Evolutionary conservation across 2,113 vertebrate species (phyloP), one percentile per base, ranked within the genome.

Genomic region (Cebidichthys violaceus): DNA sequence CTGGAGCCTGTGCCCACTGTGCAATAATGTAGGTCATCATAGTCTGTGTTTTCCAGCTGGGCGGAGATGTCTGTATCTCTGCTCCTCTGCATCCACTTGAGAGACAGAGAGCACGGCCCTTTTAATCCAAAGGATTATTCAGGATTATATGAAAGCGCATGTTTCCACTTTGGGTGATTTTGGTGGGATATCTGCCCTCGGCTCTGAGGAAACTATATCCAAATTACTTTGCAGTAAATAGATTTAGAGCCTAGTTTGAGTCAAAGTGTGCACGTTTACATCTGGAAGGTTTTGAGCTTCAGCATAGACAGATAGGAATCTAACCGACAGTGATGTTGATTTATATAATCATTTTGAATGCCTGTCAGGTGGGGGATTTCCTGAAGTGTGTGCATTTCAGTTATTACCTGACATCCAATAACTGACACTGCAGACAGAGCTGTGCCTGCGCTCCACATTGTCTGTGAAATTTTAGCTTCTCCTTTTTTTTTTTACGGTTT

Each of bases 1-100:
- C 88, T 79, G 75, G 88, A 92, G 90, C 86, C 81, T 73, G 60
- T 83, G 79, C 77, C 82, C 79, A 74, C 87, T 86, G 79, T 85
- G 84, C 78, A 82, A 86, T 89, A 93, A 94, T 94, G 90, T 93
- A 94, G 94, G 94, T 94, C 94, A 94, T 89, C 89, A 79, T 80
- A 82, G 82, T 84, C 84, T 84, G 75, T 83, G 90, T 88, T 92
- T 94, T 88, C 87, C 89, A 93, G 86, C 79, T 69, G 88, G 79
- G 81, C 55, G 79, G 89, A 91, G 87, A 92, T 60, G 80, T 69
- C 77, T 80, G 78, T 35, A 29, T 88, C 77, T 87, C 77, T 80
- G 74, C 82, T 65, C 39, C 71, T 85, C 68, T 79, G 62, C 69
- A 74, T 79, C 70, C 60, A 71, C 81, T 68, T 66, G 81, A 75